A percentile compares a stretch with the other conserved stretches of the same genome.
phyloP scores from a whole-genome alignment of 1,140 invertebrate genomes.

The Drosophila truncata region DNA sequence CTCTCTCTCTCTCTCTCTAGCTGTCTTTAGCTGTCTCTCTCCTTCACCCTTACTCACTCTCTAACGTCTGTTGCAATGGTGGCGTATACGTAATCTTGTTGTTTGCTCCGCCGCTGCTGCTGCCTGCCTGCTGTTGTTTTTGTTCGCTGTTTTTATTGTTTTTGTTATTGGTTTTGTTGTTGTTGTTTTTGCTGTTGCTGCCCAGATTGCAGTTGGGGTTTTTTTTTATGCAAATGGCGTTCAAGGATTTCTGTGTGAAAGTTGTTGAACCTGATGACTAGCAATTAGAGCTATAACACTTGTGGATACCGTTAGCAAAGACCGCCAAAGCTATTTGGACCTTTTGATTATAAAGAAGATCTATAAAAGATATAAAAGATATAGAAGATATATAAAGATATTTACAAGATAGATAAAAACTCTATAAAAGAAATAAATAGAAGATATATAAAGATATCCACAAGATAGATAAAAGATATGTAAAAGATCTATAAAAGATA shows the following conservation, averaged over 20 bases:
- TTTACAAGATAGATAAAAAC: too few species aligned
- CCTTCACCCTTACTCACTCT: not conserved
- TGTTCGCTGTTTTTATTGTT: slow-evolving; percentile 32
- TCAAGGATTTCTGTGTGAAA: slow-evolving; percentile 85
- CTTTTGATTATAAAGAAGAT: not conserved
- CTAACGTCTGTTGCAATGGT: slow-evolving; percentile 63
- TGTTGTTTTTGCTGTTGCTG: slow-evolving; percentile 10
- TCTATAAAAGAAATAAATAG: not conserved
- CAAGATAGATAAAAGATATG: too few species aligned
- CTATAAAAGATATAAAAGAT: not conserved
- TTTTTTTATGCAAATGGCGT: slow-evolving; percentile 81
- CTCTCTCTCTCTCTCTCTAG: not conserved
- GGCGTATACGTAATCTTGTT: slow-evolving; percentile 81
- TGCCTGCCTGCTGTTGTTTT: slow-evolving; percentile 16
- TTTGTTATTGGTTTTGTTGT: slow-evolving; percentile 9
- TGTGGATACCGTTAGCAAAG: slow-evolving; percentile 12
- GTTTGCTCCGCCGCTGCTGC: slow-evolving; percentile 39
- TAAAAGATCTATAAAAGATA: too few species aligned
- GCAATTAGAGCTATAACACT: slow-evolving; percentile 69
- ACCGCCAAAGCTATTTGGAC: too few species aligned
- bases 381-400: too few species aligned
- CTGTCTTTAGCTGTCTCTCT: not conserved
- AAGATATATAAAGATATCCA: too few species aligned
- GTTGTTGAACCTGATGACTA: slow-evolving; percentile 84
- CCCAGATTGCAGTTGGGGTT: slow-evolving; percentile 47